Conservation (phyloP, 2,888 invertebrate species). For the Eumacrocentrus americanus region DNA sequence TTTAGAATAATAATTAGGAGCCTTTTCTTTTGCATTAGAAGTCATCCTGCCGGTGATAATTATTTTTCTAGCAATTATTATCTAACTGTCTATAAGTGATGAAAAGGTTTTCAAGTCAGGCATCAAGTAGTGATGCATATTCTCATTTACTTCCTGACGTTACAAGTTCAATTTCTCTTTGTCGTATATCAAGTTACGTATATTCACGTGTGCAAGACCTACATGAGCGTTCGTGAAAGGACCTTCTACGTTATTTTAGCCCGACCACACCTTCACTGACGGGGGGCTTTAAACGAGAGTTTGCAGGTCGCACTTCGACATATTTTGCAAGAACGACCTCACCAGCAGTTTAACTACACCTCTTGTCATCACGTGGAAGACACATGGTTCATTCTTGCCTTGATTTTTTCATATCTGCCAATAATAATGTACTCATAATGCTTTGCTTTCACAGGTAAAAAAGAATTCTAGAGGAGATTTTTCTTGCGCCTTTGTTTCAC, state of each 20-base stretch:
- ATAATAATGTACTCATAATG: neutral
- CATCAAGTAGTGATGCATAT: too few species aligned
- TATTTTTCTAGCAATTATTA: too few species aligned
- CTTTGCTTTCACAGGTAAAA: neutral
- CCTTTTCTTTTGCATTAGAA: too few species aligned
- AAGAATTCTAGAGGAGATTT: neutral
- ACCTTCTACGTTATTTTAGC: conserved; percentile 20
- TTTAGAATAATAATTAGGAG: too few species aligned
- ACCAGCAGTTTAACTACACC: too few species aligned
- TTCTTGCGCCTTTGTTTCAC: conserved; percentile 9
- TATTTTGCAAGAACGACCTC: conserved; percentile 13
- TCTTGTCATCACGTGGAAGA: too few species aligned
- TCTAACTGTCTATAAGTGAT: too few species aligned
- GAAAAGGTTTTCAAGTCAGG: too few species aligned
- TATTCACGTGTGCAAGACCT: neutral
- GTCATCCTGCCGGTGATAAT: too few species aligned
- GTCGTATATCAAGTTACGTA: neutral
- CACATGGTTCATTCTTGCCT: neutral
- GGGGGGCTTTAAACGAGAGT: conserved; percentile 17
- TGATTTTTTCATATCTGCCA: neutral
- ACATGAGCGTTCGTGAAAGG: conserved; percentile 17
- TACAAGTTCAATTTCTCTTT: neutral
- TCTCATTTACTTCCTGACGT: too few species aligned
- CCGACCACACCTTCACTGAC: conserved; percentile 14
- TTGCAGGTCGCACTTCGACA: conserved; percentile 17